phyloP scores from a whole-genome alignment of 2,888 invertebrate genomes.

The Terebella lapidaria region DNA sequence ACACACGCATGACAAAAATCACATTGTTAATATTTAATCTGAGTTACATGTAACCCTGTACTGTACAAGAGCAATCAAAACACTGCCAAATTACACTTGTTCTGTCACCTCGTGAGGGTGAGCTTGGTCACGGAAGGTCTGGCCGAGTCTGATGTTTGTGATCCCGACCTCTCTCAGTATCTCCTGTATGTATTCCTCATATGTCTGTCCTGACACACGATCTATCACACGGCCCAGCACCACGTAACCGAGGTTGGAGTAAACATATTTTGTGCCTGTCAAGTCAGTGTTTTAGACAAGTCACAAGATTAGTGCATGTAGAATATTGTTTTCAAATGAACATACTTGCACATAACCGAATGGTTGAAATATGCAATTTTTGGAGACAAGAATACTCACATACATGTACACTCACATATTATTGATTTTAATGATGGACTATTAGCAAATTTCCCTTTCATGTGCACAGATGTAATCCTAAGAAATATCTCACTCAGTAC shows the following conservation, averaged over 20 bases:
- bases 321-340: too few relatives aligned
- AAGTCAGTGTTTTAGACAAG: not conserved
- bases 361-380: too few relatives aligned
- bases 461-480: too few relatives aligned
- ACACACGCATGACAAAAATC: not conserved
- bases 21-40: not conserved
- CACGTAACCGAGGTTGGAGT: slow-evolving; percentile 46
- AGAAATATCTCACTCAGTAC: too few relatives aligned
- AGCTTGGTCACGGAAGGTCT: slow-evolving; percentile 20
- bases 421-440: too few relatives aligned
- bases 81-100: not conserved
- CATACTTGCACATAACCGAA: too few relatives aligned
- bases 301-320: too few relatives aligned
- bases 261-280: slow-evolving; percentile 42
- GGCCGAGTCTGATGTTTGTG: slow-evolving; percentile 27
- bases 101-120: slow-evolving; percentile 29
- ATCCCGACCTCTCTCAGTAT: slow-evolving; percentile 29
- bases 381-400: too few relatives aligned
- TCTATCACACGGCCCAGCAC: slow-evolving; percentile 42
- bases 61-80: not conserved
- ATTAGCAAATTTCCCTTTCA: too few relatives aligned
- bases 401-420: too few relatives aligned
- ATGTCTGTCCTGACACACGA: slow-evolving; percentile 28
- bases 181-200: slow-evolving; percentile 30
- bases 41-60: not conserved